Percentiles rank a stretch among this genome's conserved stretches.
Conservation (phyloP, 1,140 invertebrate species). For the Hylaeus volcanicus region DNA sequence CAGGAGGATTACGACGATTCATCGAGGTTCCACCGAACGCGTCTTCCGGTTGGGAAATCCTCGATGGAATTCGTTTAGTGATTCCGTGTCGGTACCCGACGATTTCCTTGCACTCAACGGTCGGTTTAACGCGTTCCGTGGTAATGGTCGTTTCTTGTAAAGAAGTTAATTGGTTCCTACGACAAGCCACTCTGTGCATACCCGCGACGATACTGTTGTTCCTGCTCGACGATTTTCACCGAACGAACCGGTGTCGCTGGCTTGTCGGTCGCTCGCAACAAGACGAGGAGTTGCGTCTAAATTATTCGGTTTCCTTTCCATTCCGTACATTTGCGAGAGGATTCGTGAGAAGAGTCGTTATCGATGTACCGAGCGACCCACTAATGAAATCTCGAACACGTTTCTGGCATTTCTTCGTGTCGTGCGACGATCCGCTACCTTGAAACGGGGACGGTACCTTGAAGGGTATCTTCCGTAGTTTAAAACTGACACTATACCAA, state of each 20-base stretch:
- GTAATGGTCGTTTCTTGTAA: constrained; percentile 72
- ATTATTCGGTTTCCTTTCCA: constrained; percentile 22
- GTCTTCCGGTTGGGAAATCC: constrained; percentile 43
- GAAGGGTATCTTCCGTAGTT: no score
- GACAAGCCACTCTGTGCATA: constrained; percentile 47
- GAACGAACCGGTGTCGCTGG: constrained; percentile 24
- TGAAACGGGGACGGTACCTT: no score
- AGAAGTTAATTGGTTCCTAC: constrained; percentile 71
- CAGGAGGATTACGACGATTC: constrained; percentile 26
- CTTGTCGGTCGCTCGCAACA: constrained; percentile 13
- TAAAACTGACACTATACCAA: no score
- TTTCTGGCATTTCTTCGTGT: neutral
- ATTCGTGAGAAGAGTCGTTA: constrained; percentile 36
- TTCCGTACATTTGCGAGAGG: neutral
- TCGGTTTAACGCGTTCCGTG: constrained; percentile 54
- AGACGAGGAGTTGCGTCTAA: constrained; percentile 1
- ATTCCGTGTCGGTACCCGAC: constrained; percentile 24
- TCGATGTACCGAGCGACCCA: constrained; percentile 21
- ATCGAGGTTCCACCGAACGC: neutral
- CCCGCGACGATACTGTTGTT: constrained; percentile 35
- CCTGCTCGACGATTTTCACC: constrained; percentile 42
- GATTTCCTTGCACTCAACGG: constrained; percentile 54
- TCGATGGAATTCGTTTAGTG: constrained; percentile 19
- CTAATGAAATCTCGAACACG: constrained; percentile 23
- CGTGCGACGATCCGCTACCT: neutral